phyloP scores from a whole-genome alignment of 2,113 vertebrate species.

The Neomonachus schauinslandi region DNA sequence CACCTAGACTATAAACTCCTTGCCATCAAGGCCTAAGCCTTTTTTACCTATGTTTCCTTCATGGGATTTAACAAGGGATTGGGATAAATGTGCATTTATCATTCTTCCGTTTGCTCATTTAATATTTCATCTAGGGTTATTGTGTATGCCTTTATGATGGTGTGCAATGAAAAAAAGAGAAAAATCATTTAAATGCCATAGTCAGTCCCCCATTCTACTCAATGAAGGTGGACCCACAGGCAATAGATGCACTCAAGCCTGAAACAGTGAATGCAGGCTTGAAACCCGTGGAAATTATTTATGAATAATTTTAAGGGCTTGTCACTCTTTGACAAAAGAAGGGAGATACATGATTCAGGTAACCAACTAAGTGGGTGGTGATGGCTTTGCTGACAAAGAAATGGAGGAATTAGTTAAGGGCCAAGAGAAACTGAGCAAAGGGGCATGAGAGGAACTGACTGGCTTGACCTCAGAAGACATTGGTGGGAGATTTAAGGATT shows the following conservation, averaged over 20 bases:
- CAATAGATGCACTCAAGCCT: neutral
- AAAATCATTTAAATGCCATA: neutral
- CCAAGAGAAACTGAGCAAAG: neutral
- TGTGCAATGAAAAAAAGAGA: neutral
- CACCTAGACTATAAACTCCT: neutral
- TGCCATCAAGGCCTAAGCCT: neutral
- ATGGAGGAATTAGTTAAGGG: constrained; percentile 14
- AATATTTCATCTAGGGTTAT: neutral
- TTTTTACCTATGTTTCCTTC: neutral
- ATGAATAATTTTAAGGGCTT: constrained; percentile 36
- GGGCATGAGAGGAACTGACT: neutral
- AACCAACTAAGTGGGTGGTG: neutral
- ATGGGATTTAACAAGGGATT: neutral
- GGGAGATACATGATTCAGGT: neutral
- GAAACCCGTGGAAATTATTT: neutral
- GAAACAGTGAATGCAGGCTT: neutral
- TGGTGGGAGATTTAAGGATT: neutral
- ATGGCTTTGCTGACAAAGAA: neutral
- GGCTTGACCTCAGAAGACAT: neutral
- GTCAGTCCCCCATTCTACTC: neutral
- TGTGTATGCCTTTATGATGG: neutral
- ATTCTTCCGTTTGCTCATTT: neutral
- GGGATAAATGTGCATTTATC: neutral
- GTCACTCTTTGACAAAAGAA: neutral
- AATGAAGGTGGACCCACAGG: neutral